Base-by-base conservation (phyloP, 2,888 invertebrate species). In the Seira ritae region DNA sequence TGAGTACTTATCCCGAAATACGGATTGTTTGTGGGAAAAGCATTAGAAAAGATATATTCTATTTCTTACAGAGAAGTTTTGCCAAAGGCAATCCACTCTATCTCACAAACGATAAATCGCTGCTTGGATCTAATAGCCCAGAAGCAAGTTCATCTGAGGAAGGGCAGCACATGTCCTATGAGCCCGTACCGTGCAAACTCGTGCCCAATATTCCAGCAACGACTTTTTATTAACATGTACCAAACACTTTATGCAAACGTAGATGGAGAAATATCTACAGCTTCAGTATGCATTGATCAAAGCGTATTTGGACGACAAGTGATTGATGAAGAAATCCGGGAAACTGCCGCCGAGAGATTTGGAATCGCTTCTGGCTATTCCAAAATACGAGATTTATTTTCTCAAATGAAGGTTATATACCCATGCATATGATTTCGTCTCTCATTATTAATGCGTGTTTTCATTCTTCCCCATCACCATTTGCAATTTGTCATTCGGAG, bases 231-330 rank as follows among this genome's bases (percentile, higher is more conserved):
- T 74, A 91, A 91, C 88, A 86, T 91, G 2, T 87, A 91, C 37
- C 89, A 94, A 93, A 89, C 91, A 4, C 74, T 93, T 20, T 92
- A 93, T 85, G 90, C 89, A 1, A 89, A 90, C 62, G 90, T 91
- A 0, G 91, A 91, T 0, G 89, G 91, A 23, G 90, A 92, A 77
- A 90, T 94, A 6, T 91, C 92, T 23, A 89, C 93, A 3, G 89
- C 90, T 6, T 90, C 92, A 12, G 92, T 92, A 80, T 92, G 94
- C 89, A 72, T 92, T 20, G 94, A 94, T 89, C 91, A 94, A 90
- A 92, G 93, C 0, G 89, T 94, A 10, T 94, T 93, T 89, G 95
- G 95, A 0, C 93, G 93, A 89, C 89, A 91, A n/a, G 92, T 94
- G 0, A 91, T 93, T 0, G 92, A 93, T 66, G 92, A 93, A 0